A percentile compares a stretch with the other conserved stretches of the same genome.
Conservation (phyloP, 2,797 vertebrate species). For the Diglossa cyanea region DNA sequence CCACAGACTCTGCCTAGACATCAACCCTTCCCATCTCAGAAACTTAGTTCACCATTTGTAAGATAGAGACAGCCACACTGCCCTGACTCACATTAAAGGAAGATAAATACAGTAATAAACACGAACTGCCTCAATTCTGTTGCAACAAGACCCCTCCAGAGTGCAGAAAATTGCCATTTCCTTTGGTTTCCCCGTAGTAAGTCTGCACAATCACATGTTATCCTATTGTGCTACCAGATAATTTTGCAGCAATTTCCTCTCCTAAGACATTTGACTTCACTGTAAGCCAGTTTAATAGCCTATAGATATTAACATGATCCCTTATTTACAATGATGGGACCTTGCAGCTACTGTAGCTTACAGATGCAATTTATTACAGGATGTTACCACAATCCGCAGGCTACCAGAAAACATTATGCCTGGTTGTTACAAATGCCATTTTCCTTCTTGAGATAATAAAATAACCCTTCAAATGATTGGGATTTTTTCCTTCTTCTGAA, state of each 20-base stretch:
- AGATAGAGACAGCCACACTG: neutral
- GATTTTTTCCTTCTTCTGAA: constrained; percentile 51
- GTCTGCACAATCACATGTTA: constrained; percentile 18
- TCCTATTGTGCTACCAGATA: constrained; percentile 54
- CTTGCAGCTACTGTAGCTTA: constrained; percentile 49
- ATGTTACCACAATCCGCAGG: constrained; percentile 52
- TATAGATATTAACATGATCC: constrained; percentile 67
- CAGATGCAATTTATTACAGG: constrained; percentile 69
- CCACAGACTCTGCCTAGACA: neutral
- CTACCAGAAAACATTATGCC: constrained; percentile 52
- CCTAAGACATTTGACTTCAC: constrained; percentile 54
- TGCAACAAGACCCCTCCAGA: constrained; percentile 33
- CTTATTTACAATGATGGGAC: constrained; percentile 66
- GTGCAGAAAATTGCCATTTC: constrained; percentile 57
- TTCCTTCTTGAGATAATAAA: constrained; percentile 64
- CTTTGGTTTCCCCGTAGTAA: constrained; percentile 18
- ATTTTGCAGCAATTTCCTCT: constrained; percentile 62
- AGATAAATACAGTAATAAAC: constrained; percentile 48
- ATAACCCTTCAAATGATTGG: constrained; percentile 47
- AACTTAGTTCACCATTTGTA: neutral
- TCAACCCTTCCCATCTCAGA: neutral
- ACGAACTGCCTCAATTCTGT: neutral
- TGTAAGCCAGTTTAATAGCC: constrained; percentile 59
- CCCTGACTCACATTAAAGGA: neutral
- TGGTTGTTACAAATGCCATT: constrained; percentile 56